Percentiles rank a stretch among this genome's conserved stretches.
Evolutionary conservation across 2,888 invertebrate genomes (phyloP).

Genomic region (Biston betularia): DNA sequence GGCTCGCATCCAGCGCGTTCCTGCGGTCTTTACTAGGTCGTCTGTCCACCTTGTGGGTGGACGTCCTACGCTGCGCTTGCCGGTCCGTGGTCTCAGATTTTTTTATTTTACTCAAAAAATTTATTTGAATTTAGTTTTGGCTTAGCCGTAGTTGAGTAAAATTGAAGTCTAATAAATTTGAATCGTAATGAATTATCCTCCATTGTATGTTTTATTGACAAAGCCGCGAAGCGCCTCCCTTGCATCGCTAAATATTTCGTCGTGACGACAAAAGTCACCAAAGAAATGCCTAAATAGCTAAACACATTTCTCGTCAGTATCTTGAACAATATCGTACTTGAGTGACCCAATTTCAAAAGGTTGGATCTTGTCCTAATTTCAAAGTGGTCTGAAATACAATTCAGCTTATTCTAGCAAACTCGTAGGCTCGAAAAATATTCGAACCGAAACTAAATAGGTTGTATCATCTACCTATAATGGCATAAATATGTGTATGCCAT

Average conservation of each 20-base stretch:
- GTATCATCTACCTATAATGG: neutral
- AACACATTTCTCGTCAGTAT: slow-evolving; percentile 47
- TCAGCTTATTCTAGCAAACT: slow-evolving; percentile 11
- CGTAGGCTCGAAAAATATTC: neutral
- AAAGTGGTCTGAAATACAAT: slow-evolving; percentile 57
- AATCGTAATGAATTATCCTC: no score
- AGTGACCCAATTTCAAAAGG: slow-evolving; percentile 76
- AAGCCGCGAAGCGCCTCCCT: slow-evolving; percentile 5
- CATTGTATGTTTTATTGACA: neutral
- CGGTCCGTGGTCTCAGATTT: no score
- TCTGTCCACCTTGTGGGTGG: no score
- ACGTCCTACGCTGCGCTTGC: no score
- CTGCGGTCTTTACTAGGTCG: no score
- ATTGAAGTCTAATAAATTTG: no score
- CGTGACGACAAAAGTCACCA: slow-evolving; percentile 22
- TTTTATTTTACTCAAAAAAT: no score
- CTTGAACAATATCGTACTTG: slow-evolving; percentile 60
- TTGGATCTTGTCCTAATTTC: slow-evolving; percentile 76
- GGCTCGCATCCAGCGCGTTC: no score
- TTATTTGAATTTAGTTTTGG: no score
- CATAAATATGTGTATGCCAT: no score
- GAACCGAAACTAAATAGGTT: neutral
- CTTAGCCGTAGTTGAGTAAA: no score
- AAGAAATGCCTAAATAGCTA: slow-evolving; percentile 46
- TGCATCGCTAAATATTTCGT: slow-evolving; percentile 24